A percentile compares a stretch with the other conserved stretches of the same genome.
Conservation (phyloP, 2,113 vertebrate species). For the Mola mola region DNA sequence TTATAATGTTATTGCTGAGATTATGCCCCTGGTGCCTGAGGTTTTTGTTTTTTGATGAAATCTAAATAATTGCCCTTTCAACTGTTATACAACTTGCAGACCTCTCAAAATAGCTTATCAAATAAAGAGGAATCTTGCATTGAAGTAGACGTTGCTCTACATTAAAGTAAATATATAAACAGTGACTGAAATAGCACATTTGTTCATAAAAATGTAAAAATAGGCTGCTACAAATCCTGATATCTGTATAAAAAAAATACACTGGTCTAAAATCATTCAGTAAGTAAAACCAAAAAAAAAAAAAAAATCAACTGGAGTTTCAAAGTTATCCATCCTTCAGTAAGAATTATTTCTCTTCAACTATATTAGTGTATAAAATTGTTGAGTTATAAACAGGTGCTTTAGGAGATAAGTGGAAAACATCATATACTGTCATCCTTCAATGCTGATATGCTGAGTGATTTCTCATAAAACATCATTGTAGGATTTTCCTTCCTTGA, state of each 20-base stretch:
- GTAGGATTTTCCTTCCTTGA: slow-evolving; percentile 13
- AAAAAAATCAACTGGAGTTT: slow-evolving; percentile 19
- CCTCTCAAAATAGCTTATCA: slow-evolving; percentile 34
- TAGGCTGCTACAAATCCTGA: slow-evolving; percentile 12
- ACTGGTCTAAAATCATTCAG: slow-evolving; percentile 15
- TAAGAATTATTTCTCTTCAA: slow-evolving; percentile 11
- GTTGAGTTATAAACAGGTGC: slow-evolving; percentile 16
- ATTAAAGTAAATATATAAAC: slow-evolving; percentile 14
- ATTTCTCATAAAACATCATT: slow-evolving; percentile 22
- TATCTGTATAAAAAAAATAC: slow-evolving; percentile 54
- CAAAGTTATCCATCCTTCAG: slow-evolving; percentile 25
- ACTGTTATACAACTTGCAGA: slow-evolving; percentile 1
- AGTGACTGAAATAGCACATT: slow-evolving; percentile 5
- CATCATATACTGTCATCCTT: neutral
- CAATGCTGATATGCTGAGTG: neutral
- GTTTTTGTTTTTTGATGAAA: slow-evolving; percentile 7
- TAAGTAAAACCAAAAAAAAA: slow-evolving; percentile 24
- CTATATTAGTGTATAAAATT: slow-evolving; percentile 43
- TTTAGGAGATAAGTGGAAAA: slow-evolving; percentile 10
- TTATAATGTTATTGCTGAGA: slow-evolving; percentile 44
- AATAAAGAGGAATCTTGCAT: slow-evolving; percentile 10
- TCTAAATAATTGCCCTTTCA: slow-evolving; percentile 14
- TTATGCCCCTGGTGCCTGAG: slow-evolving; percentile 1
- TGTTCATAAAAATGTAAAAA: neutral
- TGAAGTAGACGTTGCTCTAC: slow-evolving; percentile 1